Conservation (phyloP, 2,888 invertebrate species). For the Brachypalpus laphriformis region DNA sequence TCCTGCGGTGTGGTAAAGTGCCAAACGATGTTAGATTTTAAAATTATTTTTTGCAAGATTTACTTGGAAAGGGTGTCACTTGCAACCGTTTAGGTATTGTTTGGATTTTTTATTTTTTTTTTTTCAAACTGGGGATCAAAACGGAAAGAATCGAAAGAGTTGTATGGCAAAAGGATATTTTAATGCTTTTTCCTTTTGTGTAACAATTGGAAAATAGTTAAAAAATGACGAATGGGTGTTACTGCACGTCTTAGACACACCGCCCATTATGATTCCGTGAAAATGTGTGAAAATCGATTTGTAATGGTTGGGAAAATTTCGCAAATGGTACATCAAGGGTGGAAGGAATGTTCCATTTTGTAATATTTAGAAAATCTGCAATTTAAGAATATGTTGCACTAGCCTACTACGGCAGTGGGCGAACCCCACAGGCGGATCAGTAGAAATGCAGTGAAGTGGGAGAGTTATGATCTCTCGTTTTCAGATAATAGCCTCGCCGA, state of each 20-base stretch:
- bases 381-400: too few species aligned
- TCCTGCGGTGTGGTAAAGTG: slow-evolving; percentile 49
- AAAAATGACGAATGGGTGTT: not conserved
- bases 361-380: not conserved
- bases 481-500: too few species aligned
- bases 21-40: slow-evolving; percentile 57
- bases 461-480: too few species aligned
- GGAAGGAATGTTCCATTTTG: not conserved
- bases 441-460: too few species aligned
- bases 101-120: not conserved
- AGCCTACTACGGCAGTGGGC: too few species aligned
- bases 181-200: not conserved
- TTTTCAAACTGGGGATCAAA: slow-evolving; percentile 2
- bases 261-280: slow-evolving; percentile 23
- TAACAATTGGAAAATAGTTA: slow-evolving; percentile 30
- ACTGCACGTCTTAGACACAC: slow-evolving; percentile 4
- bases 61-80: not conserved
- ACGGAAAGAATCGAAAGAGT: not conserved
- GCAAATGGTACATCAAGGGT: too few species aligned
- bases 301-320: slow-evolving; percentile 31
- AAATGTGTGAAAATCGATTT: slow-evolving; percentile 61
- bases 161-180: not conserved
- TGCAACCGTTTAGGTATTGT: slow-evolving; percentile 29
- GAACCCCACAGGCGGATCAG: too few species aligned
- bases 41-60: slow-evolving; percentile 13